phyloP scores from a whole-genome alignment of 2,113 vertebrate genomes.

The Nannospalax galili region DNA sequence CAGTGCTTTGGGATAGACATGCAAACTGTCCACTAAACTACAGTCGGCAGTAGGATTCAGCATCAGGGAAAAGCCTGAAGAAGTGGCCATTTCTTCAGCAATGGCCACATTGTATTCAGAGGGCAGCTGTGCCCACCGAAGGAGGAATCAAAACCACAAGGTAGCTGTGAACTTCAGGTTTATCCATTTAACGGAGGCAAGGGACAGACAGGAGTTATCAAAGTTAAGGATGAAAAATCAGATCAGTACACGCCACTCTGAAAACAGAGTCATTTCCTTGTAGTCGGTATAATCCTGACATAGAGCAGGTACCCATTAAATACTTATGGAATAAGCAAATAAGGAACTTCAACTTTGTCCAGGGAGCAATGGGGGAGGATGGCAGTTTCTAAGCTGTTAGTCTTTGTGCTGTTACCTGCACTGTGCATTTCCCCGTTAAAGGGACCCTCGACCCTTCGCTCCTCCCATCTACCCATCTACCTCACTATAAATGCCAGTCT shows the following conservation, averaged over 20 bases:
- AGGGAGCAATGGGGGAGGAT: background rate
- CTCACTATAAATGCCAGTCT: conserved; percentile 58
- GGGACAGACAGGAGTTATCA: background rate
- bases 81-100: background rate
- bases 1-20: background rate
- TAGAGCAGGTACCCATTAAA: fast-evolving
- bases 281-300: fast-evolving
- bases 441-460: background rate
- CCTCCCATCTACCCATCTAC: background rate
- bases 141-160: background rate
- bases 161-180: background rate
- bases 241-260: fast-evolving
- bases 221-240: background rate
- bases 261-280: fast-evolving
- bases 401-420: background rate
- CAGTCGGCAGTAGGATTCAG: background rate
- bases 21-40: background rate
- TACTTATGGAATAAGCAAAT: fast-evolving
- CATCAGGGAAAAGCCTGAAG: background rate
- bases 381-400: background rate
- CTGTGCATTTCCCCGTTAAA: background rate
- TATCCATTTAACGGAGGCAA: background rate
- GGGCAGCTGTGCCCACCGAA: background rate
- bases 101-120: background rate
- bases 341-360: background rate